A percentile compares a stretch with the other conserved stretches of the same genome.
These are phyloP conservation scores for Heterotilapia buettikoferi DNA, from an alignment of 2,113 vertebrate species.

Conservation along the genomic window DNA sequence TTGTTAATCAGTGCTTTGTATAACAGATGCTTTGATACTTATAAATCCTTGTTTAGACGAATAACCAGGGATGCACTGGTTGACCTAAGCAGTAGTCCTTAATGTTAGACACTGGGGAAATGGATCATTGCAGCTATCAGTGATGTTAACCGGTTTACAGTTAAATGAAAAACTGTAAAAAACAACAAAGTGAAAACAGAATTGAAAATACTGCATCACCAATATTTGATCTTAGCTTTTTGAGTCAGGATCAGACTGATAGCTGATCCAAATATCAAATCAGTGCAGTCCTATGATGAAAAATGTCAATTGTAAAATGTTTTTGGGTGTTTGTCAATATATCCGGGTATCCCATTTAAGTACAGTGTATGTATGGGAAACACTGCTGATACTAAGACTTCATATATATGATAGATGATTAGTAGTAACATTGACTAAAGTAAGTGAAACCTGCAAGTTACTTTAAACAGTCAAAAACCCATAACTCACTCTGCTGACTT, in stretches of 20 bases:
- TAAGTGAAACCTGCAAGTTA: background rate
- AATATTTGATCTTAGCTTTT: background rate
- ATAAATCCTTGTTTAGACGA: background rate
- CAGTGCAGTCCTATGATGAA: background rate
- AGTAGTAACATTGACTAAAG: background rate
- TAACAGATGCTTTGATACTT: background rate
- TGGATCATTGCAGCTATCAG: fast-evolving
- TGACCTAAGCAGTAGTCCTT: background rate
- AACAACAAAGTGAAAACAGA: background rate
- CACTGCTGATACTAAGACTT: background rate
- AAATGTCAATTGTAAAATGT: background rate
- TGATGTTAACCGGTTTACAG: fast-evolving
- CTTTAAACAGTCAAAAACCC: background rate
- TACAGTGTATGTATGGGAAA: background rate
- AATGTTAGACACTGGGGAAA: background rate
- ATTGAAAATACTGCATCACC: background rate
- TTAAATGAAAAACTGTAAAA: background rate
- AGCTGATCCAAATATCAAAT: background rate
- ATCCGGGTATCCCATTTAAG: fast-evolving
- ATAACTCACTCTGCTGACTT: background rate
- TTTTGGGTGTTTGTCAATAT: background rate
- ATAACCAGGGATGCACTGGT: background rate
- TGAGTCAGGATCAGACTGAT: background rate
- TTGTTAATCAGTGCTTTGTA: background rate
- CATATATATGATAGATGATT: background rate